Conservation (phyloP, 1,140 invertebrate genomes). For the Drosophila quadrilineata region DNA sequence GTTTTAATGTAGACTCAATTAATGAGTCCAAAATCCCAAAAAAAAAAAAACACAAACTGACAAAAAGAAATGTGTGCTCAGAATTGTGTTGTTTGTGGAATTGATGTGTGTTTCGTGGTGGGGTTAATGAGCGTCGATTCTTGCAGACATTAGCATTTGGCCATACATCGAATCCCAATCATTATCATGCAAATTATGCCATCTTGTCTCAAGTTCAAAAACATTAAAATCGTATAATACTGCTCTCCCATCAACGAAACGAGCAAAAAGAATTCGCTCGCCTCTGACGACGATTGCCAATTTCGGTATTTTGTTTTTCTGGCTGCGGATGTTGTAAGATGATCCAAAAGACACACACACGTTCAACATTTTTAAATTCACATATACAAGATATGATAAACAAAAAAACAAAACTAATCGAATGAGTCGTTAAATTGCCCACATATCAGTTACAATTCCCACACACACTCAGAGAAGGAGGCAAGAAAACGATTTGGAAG, state of each 20-base stretch:
- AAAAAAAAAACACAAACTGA: constrained; percentile 26
- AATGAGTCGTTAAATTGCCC: constrained; percentile 54
- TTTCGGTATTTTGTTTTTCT: too few species aligned
- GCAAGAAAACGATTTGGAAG: constrained; percentile 16
- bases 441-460: constrained; percentile 7
- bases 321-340: constrained; percentile 36
- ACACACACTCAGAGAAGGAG: constrained; percentile 18
- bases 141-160: constrained; percentile 33
- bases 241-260: too few species aligned
- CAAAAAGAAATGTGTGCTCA: not conserved
- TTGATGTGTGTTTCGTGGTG: too few species aligned
- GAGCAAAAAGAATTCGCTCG: constrained; percentile 17
- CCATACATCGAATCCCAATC: constrained; percentile 30
- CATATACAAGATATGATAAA: not conserved
- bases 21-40: constrained; percentile 35
- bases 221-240: constrained; percentile 65
- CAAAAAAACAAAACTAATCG: constrained; percentile 52
- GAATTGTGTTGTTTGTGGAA: constrained; percentile 35
- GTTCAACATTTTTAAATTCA: not conserved
- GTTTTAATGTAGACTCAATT: constrained; percentile 65
- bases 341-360: constrained; percentile 15
- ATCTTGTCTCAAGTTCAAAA: constrained; percentile 74
- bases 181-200: constrained; percentile 69
- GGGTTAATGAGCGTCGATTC: constrained; percentile 41
- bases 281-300: constrained; percentile 2